Evolutionary conservation across 2,113 vertebrate species (phyloP), one percentile per base, ranked within the genome.

Genomic region (Chaenogobius annularis): DNA sequence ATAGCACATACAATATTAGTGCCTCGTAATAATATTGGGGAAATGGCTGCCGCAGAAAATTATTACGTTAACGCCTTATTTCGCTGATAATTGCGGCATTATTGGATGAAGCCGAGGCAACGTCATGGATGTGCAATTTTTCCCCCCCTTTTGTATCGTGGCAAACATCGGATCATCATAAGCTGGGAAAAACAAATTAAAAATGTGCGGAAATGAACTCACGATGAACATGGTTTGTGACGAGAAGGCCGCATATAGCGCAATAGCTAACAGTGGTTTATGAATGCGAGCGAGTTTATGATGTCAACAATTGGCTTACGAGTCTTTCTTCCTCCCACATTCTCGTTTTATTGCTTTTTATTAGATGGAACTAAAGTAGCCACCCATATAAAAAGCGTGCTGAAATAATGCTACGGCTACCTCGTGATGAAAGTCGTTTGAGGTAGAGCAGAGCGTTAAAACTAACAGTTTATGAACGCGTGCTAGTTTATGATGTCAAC

Each of bases 1-100:
- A 66, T 26, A 73, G 71, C 79, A 55, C 19, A n/a, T 58, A 80
- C 22, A 43, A 78, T 70, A 70, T 68, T 69, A 13, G 19, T 59
- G 50, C 44, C 79, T 3, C 4, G 19, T 44, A 8, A 69, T 50
- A 22, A 65, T 17, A 46, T 46, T n/a, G 11, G 0, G 19, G 10
- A 54, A 37, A 63, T 37, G 47, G 70, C 59, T 67, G 56, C 43
- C 14, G 35, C 14, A 35, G n/a, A 6, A 63, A 63, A 69, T 56
- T 0, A 22, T 20, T 14, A 44, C 10, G 37, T 47, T 14, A 68
- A 54, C 37, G 19, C 7, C 17, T 55, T 5, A 35, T 13, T 22
- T 66, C n/a, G n/a, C 15, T 12, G 7, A 58, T 7, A 17, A n/a
- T 52, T 26, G 22, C 22, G 8, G 5, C 20, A 1, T 26, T 26